Evolutionary conservation across 2,113 vertebrate species (phyloP).

Genomic region (Brachyistius frenatus): DNA sequence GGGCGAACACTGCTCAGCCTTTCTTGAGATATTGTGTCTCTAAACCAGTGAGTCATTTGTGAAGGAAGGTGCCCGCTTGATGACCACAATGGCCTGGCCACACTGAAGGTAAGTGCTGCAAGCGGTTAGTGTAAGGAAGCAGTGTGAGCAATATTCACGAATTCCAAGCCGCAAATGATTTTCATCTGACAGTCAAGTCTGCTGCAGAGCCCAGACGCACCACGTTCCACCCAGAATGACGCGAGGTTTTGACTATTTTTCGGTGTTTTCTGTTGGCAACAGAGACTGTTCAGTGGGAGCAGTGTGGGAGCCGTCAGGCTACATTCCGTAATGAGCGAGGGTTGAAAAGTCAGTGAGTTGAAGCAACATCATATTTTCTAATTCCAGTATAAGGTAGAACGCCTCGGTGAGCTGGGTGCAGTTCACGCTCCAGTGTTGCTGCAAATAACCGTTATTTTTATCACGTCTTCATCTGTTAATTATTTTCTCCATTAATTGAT

Average conservation of each 20-base stretch:
- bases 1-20: conserved; percentile 23
- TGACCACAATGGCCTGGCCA: conserved; percentile 24
- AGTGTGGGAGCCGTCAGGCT: conserved; percentile 32
- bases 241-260: conserved; percentile 1
- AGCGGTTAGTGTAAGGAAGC: neutral
- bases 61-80: conserved; percentile 47
- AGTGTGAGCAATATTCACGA: too few species aligned
- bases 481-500: too few species aligned
- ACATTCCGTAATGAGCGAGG: conserved; percentile 33
- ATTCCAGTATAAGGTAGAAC: conserved; percentile 1
- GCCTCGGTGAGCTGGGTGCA: neutral
- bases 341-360: conserved; percentile 24
- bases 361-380: conserved; percentile 12
- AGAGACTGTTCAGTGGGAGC: conserved; percentile 21
- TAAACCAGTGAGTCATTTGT: conserved; percentile 41
- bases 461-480: too few species aligned
- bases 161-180: neutral
- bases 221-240: neutral
- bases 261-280: conserved; percentile 3
- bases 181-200: conserved; percentile 4
- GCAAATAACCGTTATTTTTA: too few species aligned
- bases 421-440: neutral
- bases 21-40: conserved; percentile 33
- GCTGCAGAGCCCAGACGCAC: neutral
- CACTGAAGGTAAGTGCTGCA: conserved; percentile 6